Evolutionary conservation across 2,888 invertebrate genomes (phyloP).

Genomic region (Gymnoscelis rufifasciata): DNA sequence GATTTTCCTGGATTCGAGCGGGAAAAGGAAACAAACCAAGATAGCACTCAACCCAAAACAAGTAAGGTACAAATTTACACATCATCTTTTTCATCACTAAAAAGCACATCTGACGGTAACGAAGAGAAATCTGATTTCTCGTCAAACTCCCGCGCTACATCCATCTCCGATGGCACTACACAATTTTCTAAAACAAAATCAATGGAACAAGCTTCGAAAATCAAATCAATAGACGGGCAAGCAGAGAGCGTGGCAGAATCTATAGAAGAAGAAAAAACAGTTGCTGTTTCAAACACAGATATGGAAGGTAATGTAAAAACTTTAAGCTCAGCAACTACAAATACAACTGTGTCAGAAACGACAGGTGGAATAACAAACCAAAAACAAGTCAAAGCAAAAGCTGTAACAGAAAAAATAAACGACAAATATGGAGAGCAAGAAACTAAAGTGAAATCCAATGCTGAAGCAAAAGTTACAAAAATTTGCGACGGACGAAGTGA

Average conservation of each 20-base stretch:
- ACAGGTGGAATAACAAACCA: conserved; percentile 4
- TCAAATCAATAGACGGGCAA: conserved; percentile 7
- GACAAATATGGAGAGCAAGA: conserved; percentile 6
- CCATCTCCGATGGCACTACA: neutral
- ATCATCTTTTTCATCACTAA: conserved; percentile 5
- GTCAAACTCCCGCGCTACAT: neutral
- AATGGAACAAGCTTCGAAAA: neutral
- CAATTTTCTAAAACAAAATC: neutral
- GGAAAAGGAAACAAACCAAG: neutral
- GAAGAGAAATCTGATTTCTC: conserved; percentile 1
- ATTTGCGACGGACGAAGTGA: conserved; percentile 2
- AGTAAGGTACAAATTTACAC: neutral
- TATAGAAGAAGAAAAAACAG: neutral
- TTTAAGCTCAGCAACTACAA: neutral
- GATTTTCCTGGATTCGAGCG: neutral
- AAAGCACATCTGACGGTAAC: conserved; percentile 2
- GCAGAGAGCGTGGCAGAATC: conserved; percentile 3
- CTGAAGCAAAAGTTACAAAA: neutral
- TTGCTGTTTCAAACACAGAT: neutral
- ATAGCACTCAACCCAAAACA: neutral
- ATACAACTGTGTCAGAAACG: neutral
- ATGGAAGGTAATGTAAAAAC: neutral
- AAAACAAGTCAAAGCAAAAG: conserved; percentile 2
- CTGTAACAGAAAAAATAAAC: neutral
- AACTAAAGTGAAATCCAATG: neutral